Percentiles rank a stretch among this genome's conserved stretches.
These are phyloP conservation scores for Lutraria rhynchaena DNA, from an alignment of 1,140 invertebrate species.

Conservation along the genomic window DNA sequence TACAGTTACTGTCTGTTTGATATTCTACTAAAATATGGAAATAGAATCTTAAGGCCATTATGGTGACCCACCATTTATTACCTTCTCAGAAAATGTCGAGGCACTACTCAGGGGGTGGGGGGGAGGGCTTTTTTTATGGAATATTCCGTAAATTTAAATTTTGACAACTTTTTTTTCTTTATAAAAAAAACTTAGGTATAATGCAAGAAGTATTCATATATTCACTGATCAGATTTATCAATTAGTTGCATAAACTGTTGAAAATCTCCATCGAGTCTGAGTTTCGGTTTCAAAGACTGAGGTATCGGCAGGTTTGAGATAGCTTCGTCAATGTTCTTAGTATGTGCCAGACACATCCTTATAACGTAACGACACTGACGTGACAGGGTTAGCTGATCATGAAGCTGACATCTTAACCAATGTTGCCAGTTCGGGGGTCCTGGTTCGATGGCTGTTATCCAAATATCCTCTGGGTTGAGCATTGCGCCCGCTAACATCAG, in stretches of 20 bases:
- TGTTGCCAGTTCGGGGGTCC: neutral
- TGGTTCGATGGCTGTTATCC: neutral
- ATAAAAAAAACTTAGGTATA: too few relatives aligned
- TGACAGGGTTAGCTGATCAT: slow-evolving; percentile 33
- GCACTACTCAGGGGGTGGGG: too few relatives aligned
- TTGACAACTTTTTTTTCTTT: too few relatives aligned
- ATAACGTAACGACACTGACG: slow-evolving; percentile 51
- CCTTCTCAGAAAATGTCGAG: too few relatives aligned
- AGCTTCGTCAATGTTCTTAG: slow-evolving; percentile 28
- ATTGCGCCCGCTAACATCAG: slow-evolving; percentile 33
- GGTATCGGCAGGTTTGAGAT: slow-evolving; percentile 55
- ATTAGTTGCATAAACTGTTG: slow-evolving; percentile 15
- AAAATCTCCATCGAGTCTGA: slow-evolving; percentile 52
- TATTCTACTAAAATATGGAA: too few relatives aligned
- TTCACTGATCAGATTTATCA: too few relatives aligned
- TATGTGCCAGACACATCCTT: slow-evolving; percentile 31
- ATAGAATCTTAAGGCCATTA: too few relatives aligned
- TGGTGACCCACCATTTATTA: too few relatives aligned
- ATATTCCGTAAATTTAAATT: too few relatives aligned
- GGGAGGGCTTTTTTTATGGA: too few relatives aligned
- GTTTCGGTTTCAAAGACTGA: slow-evolving; percentile 45
- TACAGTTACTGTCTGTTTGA: too few relatives aligned
- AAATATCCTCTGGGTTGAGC: slow-evolving; percentile 21
- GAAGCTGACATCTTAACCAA: slow-evolving; percentile 36
- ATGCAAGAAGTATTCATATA: too few relatives aligned